phyloP scores from a whole-genome alignment of 2,113 vertebrate species.

The Eudyptes chrysolophus region DNA sequence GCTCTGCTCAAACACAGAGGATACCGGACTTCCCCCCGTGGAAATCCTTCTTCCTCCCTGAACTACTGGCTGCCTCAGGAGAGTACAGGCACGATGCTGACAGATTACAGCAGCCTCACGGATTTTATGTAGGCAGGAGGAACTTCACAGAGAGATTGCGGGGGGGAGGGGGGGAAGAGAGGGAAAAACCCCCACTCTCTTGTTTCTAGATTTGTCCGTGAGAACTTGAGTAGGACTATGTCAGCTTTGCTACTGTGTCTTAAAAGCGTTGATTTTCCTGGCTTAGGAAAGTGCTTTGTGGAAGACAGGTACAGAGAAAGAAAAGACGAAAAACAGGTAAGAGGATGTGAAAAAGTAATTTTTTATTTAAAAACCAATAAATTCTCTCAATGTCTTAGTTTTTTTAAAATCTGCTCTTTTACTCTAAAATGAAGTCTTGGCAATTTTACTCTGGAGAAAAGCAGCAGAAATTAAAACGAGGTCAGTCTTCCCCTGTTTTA shows the following conservation, averaged over 20 bases:
- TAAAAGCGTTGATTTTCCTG: background rate
- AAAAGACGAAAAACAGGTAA: background rate
- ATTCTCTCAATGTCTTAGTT: background rate
- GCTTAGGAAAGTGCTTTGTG: background rate
- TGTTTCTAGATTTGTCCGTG: background rate
- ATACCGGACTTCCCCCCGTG: background rate
- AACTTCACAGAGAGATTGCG: background rate
- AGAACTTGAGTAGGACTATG: background rate
- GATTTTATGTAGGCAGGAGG: background rate
- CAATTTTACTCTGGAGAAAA: background rate
- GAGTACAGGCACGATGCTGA: background rate
- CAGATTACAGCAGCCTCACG: background rate
- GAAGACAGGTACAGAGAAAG: background rate
- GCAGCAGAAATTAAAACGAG: background rate
- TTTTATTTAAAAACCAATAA: background rate
- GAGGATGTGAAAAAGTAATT: background rate
- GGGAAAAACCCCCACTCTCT: background rate
- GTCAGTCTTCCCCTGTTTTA: background rate
- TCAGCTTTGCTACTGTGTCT: background rate
- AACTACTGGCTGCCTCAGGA: background rate
- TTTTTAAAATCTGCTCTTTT: background rate
- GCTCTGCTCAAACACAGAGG: background rate
- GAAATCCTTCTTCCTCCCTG: background rate
- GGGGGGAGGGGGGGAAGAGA: accelerated
- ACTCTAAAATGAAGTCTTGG: background rate